Conservation (phyloP, 2,113 vertebrate genomes). For the Odobenus rosmarus region DNA sequence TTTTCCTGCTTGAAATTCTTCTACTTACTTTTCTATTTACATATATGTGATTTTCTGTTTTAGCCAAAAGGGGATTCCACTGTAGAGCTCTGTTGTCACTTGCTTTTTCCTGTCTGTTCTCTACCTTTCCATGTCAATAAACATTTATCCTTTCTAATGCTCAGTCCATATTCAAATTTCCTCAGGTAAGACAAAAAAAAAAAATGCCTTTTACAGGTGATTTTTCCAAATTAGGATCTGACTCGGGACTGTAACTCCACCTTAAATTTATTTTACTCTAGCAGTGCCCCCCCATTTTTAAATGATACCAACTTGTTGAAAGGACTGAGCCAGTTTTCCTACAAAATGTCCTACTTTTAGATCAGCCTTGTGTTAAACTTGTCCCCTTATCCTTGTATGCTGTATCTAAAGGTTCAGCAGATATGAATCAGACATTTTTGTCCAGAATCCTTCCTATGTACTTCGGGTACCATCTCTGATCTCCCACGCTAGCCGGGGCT, state of each 20-base stretch:
- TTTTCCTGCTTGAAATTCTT: not conserved
- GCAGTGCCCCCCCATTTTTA: not conserved
- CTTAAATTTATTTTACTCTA: not conserved
- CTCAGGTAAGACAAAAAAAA: not conserved
- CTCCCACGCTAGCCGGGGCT: not conserved
- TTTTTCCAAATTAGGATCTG: not conserved
- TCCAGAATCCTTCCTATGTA: not conserved
- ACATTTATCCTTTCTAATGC: not conserved
- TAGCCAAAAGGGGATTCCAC: not conserved
- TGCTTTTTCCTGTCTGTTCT: not conserved
- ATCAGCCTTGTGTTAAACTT: not conserved
- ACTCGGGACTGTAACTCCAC: not conserved
- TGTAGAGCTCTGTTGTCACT: not conserved
- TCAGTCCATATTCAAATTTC: not conserved
- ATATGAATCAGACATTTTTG: not conserved
- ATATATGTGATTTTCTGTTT: not conserved
- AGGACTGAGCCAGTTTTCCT: not conserved
- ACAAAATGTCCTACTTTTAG: not conserved
- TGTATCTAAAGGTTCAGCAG: not conserved
- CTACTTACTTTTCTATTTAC: not conserved
- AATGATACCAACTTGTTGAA: not conserved
- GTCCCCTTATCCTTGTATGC: not conserved
- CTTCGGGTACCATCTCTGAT: not conserved
- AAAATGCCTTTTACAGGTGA: not conserved
- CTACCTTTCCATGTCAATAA: not conserved